Percentiles rank a stretch among this genome's conserved stretches.
Conservation (phyloP, 2,888 invertebrate species). For the Germaria angustata region DNA sequence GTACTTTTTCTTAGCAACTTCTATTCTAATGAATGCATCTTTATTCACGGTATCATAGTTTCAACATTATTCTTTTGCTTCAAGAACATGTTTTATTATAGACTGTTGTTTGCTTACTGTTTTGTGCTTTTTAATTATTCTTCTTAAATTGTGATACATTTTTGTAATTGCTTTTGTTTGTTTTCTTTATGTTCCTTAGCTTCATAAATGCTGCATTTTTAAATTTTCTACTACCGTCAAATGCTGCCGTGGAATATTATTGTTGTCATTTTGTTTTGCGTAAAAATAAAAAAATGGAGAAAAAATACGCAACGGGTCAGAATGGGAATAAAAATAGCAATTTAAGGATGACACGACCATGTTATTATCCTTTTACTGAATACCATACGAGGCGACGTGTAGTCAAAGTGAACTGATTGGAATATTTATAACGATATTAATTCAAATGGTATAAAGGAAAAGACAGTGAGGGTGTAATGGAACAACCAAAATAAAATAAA, state of each 20-base stretch:
- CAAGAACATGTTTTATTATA: slow-evolving; percentile 44
- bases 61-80: neutral
- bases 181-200: neutral
- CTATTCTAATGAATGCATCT: neutral
- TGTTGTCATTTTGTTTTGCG: slow-evolving; percentile 32
- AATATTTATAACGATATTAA: neutral
- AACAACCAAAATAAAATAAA: neutral
- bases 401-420: slow-evolving; percentile 19
- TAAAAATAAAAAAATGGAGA: neutral
- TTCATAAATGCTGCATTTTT: neutral
- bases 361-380: slow-evolving; percentile 17
- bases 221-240: slow-evolving; percentile 3
- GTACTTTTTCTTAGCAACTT: neutral
- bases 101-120: slow-evolving; percentile 34
- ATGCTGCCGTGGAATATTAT: slow-evolving; percentile 39
- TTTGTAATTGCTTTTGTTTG: neutral
- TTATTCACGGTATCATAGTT: neutral
- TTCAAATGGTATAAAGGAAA: neutral
- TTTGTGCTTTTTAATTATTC: neutral
- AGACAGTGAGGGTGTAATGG: neutral
- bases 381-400: slow-evolving; percentile 1
- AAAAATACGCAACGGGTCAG: neutral
- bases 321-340: neutral
- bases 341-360: slow-evolving; percentile 41
- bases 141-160: slow-evolving; percentile 32